These are phyloP conservation scores for Cantharis flavilabris DNA, from an alignment of 2,888 invertebrate genomes.

Conservation along the genomic window DNA sequence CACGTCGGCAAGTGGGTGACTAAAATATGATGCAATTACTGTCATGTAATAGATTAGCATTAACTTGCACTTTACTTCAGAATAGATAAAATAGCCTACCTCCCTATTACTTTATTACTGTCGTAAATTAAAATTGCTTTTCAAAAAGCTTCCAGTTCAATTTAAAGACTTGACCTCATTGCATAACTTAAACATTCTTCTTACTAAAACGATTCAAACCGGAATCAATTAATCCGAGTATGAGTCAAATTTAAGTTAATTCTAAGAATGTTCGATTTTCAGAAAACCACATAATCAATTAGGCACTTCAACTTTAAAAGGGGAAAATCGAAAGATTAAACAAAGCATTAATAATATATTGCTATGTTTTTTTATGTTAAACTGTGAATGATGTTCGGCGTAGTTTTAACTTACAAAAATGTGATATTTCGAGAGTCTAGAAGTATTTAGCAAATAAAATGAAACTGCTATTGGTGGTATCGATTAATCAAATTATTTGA, in stretches of 20 bases:
- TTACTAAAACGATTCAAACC: background rate
- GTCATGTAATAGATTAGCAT: conserved; percentile 11
- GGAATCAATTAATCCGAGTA: background rate
- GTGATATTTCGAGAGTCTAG: no score
- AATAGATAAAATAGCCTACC: background rate
- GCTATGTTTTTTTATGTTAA: no score
- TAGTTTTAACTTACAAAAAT: no score
- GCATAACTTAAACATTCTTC: background rate
- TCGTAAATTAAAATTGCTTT: background rate
- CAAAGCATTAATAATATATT: no score
- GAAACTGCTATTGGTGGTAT: background rate
- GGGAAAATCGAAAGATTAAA: no score
- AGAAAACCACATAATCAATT: no score
- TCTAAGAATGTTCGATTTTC: no score
- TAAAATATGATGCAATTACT: conserved; percentile 9
- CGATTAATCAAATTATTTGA: background rate
- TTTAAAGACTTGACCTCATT: background rate
- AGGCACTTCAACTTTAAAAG: no score
- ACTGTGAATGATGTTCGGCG: no score
- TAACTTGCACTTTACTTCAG: conserved; percentile 10
- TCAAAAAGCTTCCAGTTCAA: background rate
- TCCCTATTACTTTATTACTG: background rate
- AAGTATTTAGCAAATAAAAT: no score
- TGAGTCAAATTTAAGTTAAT: no score
- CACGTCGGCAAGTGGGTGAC: background rate